Evolutionary conservation across 2,113 vertebrate species (phyloP).

Genomic region (Lipophrys pholis): DNA sequence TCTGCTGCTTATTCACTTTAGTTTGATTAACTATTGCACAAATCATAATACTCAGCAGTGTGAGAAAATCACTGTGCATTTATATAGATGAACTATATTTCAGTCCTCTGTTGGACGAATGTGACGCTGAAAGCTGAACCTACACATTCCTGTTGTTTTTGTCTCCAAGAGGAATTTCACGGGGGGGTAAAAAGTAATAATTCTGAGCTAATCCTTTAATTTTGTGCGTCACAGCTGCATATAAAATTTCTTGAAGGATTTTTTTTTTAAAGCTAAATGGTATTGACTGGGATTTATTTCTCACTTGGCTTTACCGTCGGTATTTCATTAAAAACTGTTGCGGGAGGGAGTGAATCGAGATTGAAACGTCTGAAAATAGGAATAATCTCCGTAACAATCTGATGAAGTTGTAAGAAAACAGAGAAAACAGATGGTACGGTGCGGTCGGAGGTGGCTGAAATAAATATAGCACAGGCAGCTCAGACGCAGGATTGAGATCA

Average conservation of each 20-base stretch:
- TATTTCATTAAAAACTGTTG: conserved; percentile 24
- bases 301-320: conserved; percentile 24
- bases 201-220: conserved; percentile 38
- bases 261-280: conserved; percentile 28
- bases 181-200: neutral
- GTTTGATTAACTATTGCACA: too few species aligned
- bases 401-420: conserved; percentile 34
- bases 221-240: conserved; percentile 14
- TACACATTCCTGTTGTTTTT: too few species aligned
- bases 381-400: conserved; percentile 35
- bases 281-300: conserved; percentile 29
- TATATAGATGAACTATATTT: too few species aligned
- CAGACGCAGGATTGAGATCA: conserved; percentile 68
- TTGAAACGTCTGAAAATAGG: conserved; percentile 12
- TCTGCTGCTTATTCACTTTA: too few species aligned
- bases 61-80: too few species aligned
- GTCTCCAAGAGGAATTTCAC: too few species aligned
- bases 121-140: too few species aligned
- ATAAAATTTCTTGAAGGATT: conserved; percentile 33
- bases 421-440: conserved; percentile 44
- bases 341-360: conserved; percentile 7
- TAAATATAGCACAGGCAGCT: conserved; percentile 59
- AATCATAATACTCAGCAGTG: too few species aligned
- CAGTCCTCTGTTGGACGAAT: too few species aligned
- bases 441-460: conserved; percentile 25